These are phyloP conservation scores for Melanargia galathea DNA, from an alignment of 2,888 invertebrate genomes.

Conservation along the genomic window DNA sequence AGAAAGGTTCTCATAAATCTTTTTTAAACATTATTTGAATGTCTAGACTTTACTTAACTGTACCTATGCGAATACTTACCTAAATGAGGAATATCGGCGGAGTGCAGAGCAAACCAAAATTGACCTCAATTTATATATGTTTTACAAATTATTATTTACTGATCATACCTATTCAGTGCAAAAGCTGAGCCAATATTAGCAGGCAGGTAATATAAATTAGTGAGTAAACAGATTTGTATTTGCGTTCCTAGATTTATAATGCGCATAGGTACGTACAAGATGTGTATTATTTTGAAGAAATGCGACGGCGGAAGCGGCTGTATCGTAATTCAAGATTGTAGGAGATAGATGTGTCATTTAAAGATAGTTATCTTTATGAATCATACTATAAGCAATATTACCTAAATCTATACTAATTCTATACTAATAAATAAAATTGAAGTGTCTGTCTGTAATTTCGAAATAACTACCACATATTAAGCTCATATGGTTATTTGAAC, in stretches of 20 bases:
- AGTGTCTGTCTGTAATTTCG: no score
- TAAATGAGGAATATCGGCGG: neutral
- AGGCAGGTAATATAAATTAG: conserved; percentile 2
- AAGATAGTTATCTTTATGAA: no score
- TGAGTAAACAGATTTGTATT: neutral
- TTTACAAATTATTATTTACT: conserved; percentile 9
- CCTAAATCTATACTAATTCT: no score
- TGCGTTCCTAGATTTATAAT: neutral
- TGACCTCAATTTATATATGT: conserved; percentile 19
- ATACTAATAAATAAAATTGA: no score
- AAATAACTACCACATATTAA: no score
- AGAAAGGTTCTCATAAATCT: neutral
- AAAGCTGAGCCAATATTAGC: conserved; percentile 11
- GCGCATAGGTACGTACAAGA: no score
- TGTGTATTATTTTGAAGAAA: no score
- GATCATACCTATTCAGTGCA: neutral
- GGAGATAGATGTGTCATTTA: no score
- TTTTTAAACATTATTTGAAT: neutral
- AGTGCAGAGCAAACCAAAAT: conserved; percentile 18
- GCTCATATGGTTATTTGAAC: no score
- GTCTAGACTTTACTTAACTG: neutral
- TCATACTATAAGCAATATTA: no score
- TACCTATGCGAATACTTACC: neutral
- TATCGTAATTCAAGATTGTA: no score
- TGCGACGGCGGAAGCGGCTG: no score